Evolutionary conservation across 1,140 invertebrate species (phyloP), one percentile per base, ranked within the genome.

Genomic region (Sweltsa coloradensis): DNA sequence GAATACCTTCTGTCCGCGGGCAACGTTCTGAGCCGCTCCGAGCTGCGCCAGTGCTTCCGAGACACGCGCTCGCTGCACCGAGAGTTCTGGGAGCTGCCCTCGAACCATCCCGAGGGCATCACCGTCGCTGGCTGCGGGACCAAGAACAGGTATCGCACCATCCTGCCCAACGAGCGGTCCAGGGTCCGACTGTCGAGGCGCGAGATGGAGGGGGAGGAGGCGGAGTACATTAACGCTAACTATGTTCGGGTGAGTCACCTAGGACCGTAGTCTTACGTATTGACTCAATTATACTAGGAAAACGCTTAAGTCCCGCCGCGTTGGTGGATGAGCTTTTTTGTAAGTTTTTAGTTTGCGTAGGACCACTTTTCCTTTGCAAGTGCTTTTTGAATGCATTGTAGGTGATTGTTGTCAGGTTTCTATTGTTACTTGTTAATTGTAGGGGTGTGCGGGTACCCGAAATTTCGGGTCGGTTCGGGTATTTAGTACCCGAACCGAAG

Each of bases 81-180:
- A 56, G 89, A 94, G 60, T 93, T 94, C 62, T 93, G 89, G 87
- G 87, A 92, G 63, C 81, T 95, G 51, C 89, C 89, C 0, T 75
- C 86, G 23, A 95, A 95, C 64, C 79, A 88, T 53, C 85, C 90
- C 46, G 88, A 93, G 53, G 85, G 87, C 58, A 78, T 88, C 4
- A 79, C 85, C 57, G 81, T 93, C 3, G 83, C 82, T 41, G 90
- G 90, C 3, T 87, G 85, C n/a, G 85, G 88, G 50, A 75, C 79
- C 14, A 91, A 91, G 64, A 95, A 95, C 65, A 75, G 90, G 52
- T 95, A 95, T 60, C 80, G 81, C 58, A 83, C 85, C 0, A 89
- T 95, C 40, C 67, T 94, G 53, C 89, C 90, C 4, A 94, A 91
- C 61, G 76, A 86, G 56, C 76, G 81, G 53, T 84, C 84, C 2